Conservation (phyloP, 2,113 vertebrate species). For the Hyperopisus bebe region DNA sequence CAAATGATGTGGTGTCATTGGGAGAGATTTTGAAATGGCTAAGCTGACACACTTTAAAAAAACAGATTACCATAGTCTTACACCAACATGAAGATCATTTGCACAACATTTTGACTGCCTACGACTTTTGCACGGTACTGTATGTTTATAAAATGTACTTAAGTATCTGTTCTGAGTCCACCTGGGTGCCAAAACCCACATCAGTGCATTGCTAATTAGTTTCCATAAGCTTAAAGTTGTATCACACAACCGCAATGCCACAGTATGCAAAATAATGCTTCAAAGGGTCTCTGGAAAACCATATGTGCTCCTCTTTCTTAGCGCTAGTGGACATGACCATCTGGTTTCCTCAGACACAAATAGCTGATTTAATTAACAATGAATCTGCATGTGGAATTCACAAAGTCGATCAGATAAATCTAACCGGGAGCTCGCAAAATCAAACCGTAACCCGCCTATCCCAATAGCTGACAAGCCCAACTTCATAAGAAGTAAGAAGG, state of each 20-base stretch:
- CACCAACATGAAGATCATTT: neutral
- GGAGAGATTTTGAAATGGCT: neutral
- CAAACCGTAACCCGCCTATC: neutral
- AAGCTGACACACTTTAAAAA: neutral
- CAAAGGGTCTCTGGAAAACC: neutral
- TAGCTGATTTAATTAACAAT: conserved; percentile 5
- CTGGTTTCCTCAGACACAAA: conserved; percentile 2
- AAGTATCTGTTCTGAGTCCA: neutral
- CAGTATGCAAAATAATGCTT: neutral
- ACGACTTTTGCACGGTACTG: neutral
- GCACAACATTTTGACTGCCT: neutral
- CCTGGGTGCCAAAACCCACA: neutral
- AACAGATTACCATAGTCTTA: neutral
- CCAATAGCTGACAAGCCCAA: neutral
- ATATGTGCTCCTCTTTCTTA: neutral
- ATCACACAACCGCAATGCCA: neutral
- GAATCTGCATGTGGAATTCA: neutral
- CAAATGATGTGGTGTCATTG: neutral
- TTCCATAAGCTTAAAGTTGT: neutral
- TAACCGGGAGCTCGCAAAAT: neutral
- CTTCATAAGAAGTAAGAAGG: neutral
- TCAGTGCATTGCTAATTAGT: neutral
- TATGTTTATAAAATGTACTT: neutral
- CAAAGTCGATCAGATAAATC: neutral
- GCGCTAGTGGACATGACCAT: neutral